These are phyloP conservation scores for Trigoniulus corallinus DNA, from an alignment of 1,140 invertebrate genomes.

Conservation along the genomic window DNA sequence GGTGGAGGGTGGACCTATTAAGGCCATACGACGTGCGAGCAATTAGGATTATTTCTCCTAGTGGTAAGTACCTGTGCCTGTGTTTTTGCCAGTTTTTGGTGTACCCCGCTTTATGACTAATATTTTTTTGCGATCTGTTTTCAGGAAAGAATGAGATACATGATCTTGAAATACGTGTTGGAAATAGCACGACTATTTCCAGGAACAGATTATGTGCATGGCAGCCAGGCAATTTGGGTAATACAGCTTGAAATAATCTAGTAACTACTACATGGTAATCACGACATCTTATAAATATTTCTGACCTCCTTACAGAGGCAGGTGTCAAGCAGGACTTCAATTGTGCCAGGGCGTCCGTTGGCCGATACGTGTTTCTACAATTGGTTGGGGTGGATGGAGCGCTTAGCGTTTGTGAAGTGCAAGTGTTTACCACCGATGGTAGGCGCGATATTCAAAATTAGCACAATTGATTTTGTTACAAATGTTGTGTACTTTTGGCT, in stretches of 20 bases:
- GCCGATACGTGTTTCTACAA: slow-evolving; percentile 74
- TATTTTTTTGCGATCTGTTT: slow-evolving; percentile 3
- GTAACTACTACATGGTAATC: too few species aligned
- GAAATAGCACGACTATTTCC: slow-evolving; percentile 68
- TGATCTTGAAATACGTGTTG: slow-evolving; percentile 77
- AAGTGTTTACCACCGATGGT: slow-evolving; percentile 80
- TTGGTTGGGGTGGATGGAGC: slow-evolving; percentile 78
- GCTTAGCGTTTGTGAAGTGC: slow-evolving; percentile 73
- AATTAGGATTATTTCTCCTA: slow-evolving; percentile 61
- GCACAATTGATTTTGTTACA: not conserved
- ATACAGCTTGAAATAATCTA: too few species aligned
- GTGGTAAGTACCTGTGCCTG: not conserved
- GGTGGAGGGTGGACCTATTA: slow-evolving; percentile 79
- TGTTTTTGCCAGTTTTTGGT: not conserved
- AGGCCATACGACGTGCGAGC: slow-evolving; percentile 64
- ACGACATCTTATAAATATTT: too few species aligned
- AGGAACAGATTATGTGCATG: slow-evolving; percentile 78
- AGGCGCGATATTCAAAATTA: slow-evolving; percentile 21
- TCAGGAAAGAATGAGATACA: slow-evolving; percentile 70
- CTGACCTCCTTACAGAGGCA: slow-evolving; percentile 54
- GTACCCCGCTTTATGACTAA: slow-evolving; percentile 4
- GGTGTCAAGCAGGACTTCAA: slow-evolving; percentile 75
- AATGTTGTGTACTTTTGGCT: not conserved
- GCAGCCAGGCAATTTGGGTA: slow-evolving; percentile 79
- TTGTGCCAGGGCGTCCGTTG: slow-evolving; percentile 62